These are phyloP conservation scores for Aegotheles bennettii DNA, from an alignment of 2,113 vertebrate species.

Conservation along the genomic window DNA sequence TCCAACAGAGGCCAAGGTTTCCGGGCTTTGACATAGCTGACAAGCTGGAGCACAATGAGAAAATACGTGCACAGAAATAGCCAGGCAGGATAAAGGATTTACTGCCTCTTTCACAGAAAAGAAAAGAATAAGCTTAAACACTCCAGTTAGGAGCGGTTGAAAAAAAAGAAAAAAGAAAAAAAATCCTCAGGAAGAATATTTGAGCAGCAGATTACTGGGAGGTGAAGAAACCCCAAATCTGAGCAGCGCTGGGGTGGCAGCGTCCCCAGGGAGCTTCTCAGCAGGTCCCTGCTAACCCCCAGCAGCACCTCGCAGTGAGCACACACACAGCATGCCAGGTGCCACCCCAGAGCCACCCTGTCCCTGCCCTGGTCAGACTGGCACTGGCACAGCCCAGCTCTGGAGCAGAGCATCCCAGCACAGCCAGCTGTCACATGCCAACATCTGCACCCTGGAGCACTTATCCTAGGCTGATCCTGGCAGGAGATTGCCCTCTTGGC, in stretches of 20 bases:
- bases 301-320: background rate
- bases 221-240: background rate
- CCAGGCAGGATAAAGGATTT: slow-evolving; percentile 63
- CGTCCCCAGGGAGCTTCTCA: background rate
- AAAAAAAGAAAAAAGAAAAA: background rate
- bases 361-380: background rate
- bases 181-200: slow-evolving; percentile 13
- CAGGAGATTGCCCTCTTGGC: background rate
- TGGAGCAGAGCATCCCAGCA: background rate
- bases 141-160: background rate
- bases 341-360: background rate
- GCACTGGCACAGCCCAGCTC: background rate
- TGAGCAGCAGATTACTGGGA: slow-evolving; percentile 8
- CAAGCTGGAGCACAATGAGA: slow-evolving; percentile 45
- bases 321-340: too few relatives aligned
- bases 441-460: background rate
- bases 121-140: slow-evolving; percentile 62
- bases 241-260: too few relatives aligned
- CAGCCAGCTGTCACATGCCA: background rate
- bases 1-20: slow-evolving; percentile 42
- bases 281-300: background rate
- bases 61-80: slow-evolving; percentile 36
- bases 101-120: slow-evolving; percentile 50
- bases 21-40: slow-evolving; percentile 45
- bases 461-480: background rate